Evolutionary conservation across 2,888 invertebrate genomes (phyloP).

Genomic region (Coecobrya sp.): DNA sequence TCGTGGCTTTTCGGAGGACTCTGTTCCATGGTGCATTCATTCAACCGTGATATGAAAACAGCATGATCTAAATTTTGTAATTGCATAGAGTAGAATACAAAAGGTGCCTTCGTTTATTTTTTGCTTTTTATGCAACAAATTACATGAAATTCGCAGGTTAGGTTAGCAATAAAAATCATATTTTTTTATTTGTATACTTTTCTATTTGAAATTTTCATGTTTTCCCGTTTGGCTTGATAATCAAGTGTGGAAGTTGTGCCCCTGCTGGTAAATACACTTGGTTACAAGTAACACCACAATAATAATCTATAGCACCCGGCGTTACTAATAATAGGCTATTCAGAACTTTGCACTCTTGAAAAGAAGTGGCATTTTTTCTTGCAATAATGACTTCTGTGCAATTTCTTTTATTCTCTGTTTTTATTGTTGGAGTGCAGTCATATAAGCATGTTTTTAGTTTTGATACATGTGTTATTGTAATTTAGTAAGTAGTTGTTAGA

Average conservation of each 20-base stretch:
- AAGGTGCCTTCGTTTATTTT: background rate
- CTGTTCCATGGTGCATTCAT: background rate
- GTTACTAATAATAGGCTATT: conserved; percentile 24
- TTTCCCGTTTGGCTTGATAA: background rate
- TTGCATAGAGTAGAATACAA: conserved; percentile 5
- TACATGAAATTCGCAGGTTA: conserved; percentile 35
- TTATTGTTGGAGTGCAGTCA: background rate
- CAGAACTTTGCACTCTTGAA: conserved; percentile 7
- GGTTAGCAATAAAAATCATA: conserved; percentile 37
- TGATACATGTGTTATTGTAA: background rate
- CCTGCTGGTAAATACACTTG: background rate
- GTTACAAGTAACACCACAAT: background rate
- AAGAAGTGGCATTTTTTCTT: background rate
- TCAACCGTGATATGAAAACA: conserved; percentile 26
- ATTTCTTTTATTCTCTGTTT: background rate
- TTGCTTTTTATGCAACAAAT: conserved; percentile 14
- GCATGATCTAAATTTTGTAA: conserved; percentile 39
- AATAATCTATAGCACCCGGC: background rate
- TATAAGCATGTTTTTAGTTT: background rate
- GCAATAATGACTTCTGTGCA: conserved; percentile 14
- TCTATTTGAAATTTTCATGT: conserved; percentile 22
- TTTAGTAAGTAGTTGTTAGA: background rate
- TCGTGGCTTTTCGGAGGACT: conserved; percentile 31
- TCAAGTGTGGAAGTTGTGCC: background rate
- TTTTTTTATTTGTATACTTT: conserved; percentile 18